Base-by-base conservation (phyloP, 1,140 invertebrate genomes). In the Hormaphis cornu region DNA sequence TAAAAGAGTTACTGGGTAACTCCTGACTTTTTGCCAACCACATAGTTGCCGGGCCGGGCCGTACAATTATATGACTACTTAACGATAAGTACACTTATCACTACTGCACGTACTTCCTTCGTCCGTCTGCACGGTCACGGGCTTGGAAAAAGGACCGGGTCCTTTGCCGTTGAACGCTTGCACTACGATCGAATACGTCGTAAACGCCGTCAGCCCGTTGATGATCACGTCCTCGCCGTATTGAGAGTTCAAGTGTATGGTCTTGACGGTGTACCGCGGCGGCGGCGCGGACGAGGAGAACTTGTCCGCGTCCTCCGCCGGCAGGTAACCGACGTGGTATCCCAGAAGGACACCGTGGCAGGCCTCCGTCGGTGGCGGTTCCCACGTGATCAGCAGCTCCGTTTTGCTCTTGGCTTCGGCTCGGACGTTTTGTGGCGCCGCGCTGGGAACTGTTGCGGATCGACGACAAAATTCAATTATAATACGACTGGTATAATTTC, bases 41-140 rank as follows among this genome's bases (percentile, higher is more conserved):
- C n/a, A n/a, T n/a, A n/a, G n/a, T n/a, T n/a, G n/a, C n/a, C n/a
- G n/a, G n/a, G n/a, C n/a, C n/a, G n/a, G n/a, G n/a, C n/a, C n/a
- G n/a, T n/a, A n/a, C n/a, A n/a, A n/a, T n/a, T n/a, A n/a, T n/a
- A n/a, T n/a, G n/a, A n/a, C n/a, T n/a, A n/a, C n/a, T n/a, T n/a
- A n/a, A n/a, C n/a, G n/a, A n/a, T n/a, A n/a, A n/a, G n/a, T n/a
- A n/a, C n/a, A n/a, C n/a, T n/a, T n/a, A n/a, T n/a, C n/a, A n/a
- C n/a, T n/a, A n/a, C n/a, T n/a, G n/a, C n/a, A n/a, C n/a, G n/a
- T 80, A 94, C 91, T 90, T 79, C 93, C 91, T 81, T 94, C 90
- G 74, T 93, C 83, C 26, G 93, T 96, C 59, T 87, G 85, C 8
- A 89, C 86, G 6, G 87, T 84, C 26, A 90, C 85, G 73, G 92